Evolutionary conservation across 2,797 vertebrate genomes (phyloP).

Genomic region (Thunnus albacares): DNA sequence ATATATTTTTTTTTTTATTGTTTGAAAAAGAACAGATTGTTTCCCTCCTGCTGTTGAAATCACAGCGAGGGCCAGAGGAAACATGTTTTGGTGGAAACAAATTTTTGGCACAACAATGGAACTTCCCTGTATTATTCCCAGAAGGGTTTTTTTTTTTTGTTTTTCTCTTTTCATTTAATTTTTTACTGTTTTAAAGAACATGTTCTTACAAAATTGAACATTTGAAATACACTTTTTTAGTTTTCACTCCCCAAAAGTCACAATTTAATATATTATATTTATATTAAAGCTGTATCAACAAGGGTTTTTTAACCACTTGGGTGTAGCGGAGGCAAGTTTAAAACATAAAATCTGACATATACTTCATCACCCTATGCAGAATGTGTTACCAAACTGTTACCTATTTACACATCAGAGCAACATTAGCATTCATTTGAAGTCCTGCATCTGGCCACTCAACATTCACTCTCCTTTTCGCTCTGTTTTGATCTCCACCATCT

Average conservation of each 20-base stretch:
- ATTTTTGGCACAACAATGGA: background rate
- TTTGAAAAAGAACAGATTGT: conserved; percentile 11
- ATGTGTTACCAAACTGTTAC: no score
- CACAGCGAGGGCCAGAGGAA: background rate
- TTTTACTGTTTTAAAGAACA: background rate
- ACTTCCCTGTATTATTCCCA: background rate
- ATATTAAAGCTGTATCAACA: background rate
- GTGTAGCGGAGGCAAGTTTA: background rate
- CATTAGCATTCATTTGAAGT: no score
- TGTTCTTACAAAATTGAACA: background rate
- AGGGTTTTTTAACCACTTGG: background rate
- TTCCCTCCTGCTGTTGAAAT: background rate
- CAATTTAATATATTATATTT: background rate
- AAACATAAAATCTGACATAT: background rate
- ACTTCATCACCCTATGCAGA: no score
- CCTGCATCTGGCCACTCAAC: no score
- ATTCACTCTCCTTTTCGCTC: no score
- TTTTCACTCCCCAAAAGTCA: background rate
- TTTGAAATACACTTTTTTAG: background rate
- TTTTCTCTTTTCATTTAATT: background rate
- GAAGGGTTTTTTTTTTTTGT: background rate
- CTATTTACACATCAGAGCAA: no score
- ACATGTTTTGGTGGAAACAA: background rate
- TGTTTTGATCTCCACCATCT: no score
- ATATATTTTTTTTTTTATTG: conserved; percentile 18